Conservation (phyloP, 2,113 vertebrate species). For the Apteryx owenii region DNA sequence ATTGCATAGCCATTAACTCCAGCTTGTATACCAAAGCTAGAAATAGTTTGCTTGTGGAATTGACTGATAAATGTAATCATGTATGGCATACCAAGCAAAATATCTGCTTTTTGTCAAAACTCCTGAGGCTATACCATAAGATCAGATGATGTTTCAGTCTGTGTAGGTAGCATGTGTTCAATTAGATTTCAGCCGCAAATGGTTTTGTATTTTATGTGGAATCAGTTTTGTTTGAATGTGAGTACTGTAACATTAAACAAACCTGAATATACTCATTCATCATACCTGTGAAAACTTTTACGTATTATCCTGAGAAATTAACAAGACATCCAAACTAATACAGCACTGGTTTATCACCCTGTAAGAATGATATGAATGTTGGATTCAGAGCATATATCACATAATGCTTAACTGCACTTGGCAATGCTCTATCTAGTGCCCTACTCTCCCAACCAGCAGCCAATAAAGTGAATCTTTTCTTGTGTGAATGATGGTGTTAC, state of each 20-base stretch:
- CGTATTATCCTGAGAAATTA: background rate
- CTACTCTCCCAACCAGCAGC: background rate
- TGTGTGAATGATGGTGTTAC: background rate
- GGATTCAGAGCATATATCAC: background rate
- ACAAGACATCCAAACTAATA: background rate
- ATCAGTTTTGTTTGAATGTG: background rate
- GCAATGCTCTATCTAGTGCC: background rate
- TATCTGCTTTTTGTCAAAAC: background rate
- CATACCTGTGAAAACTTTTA: background rate
- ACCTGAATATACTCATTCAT: background rate
- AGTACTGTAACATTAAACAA: background rate
- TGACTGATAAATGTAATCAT: background rate
- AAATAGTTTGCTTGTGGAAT: background rate
- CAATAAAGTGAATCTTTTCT: background rate
- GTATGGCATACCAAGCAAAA: background rate
- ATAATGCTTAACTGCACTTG: background rate
- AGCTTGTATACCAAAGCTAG: background rate
- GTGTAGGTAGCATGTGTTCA: background rate
- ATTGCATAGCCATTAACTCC: background rate
- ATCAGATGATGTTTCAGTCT: background rate
- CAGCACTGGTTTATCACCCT: background rate
- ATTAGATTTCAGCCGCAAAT: background rate
- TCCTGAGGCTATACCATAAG: background rate
- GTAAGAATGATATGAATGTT: background rate
- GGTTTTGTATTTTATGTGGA: background rate